Conservation (phyloP, 64 coral and sea anemone genomes). For the Porites lutea region DNA sequence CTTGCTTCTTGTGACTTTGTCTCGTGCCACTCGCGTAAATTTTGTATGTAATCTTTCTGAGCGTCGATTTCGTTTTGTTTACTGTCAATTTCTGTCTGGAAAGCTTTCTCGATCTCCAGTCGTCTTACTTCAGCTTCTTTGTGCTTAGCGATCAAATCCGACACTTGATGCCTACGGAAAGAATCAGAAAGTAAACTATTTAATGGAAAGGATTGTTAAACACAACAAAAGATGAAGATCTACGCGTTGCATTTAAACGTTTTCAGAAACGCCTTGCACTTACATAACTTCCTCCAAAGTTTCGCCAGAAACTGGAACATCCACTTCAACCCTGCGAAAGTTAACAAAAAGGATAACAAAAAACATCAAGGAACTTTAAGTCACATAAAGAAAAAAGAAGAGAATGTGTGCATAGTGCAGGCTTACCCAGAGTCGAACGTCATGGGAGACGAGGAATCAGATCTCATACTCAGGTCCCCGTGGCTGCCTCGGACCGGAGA, state of each 20-base stretch:
- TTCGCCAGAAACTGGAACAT: neutral
- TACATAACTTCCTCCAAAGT: constrained; percentile 35
- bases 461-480: constrained; percentile 82
- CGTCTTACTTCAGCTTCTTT: constrained; percentile 88
- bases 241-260: too few species aligned
- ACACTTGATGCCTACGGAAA: constrained; percentile 62
- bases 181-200: neutral
- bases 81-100: constrained; percentile 79
- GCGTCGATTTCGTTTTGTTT: constrained; percentile 94
- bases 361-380: neutral
- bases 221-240: too few species aligned
- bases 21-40: constrained; percentile 69
- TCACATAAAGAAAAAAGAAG: neutral
- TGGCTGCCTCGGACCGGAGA: constrained; percentile 86
- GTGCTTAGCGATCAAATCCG: constrained; percentile 83
- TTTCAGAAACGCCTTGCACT: neutral
- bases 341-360: neutral
- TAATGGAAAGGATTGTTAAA: too few species aligned
- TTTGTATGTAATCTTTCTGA: constrained; percentile 80
- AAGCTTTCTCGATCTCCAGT: constrained; percentile 82
- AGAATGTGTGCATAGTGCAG: neutral
- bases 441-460: constrained; percentile 82
- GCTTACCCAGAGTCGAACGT: constrained; percentile 88
- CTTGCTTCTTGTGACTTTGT: constrained; percentile 56
- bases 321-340: constrained; percentile 11